Evolutionary conservation across 2,797 vertebrate species (phyloP).

Genomic region (Pangasius djambal): DNA sequence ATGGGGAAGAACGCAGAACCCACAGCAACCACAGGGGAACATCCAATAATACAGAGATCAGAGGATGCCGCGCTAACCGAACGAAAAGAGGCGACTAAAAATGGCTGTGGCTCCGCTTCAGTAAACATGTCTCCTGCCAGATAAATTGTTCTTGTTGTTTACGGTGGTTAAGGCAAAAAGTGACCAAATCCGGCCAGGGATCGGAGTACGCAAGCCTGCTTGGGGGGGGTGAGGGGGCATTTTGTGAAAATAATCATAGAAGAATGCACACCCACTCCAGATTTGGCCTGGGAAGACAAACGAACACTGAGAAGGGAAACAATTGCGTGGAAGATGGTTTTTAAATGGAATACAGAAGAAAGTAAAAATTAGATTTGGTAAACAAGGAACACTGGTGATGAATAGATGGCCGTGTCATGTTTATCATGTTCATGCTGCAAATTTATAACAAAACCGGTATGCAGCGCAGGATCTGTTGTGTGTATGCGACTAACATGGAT

Average conservation of each 20-base stretch:
- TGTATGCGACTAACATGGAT: too few relatives aligned
- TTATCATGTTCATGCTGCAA: background rate
- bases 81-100: slow-evolving; percentile 73
- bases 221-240: slow-evolving; percentile 50
- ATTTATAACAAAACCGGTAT: background rate
- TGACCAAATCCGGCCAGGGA: slow-evolving; percentile 64
- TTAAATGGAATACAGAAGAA: background rate
- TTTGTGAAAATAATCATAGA: slow-evolving; percentile 67
- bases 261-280: slow-evolving; percentile 68
- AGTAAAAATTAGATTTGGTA: background rate
- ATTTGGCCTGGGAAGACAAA: slow-evolving; percentile 51
- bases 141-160: slow-evolving; percentile 80
- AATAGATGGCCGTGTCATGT: background rate
- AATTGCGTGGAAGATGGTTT: background rate
- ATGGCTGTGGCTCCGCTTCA: slow-evolving; percentile 74
- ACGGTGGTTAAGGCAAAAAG: slow-evolving; percentile 72
- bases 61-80: slow-evolving; percentile 72
- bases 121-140: slow-evolving; percentile 77
- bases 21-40: slow-evolving; percentile 51
- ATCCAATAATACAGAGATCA: slow-evolving; percentile 70
- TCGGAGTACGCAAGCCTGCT: slow-evolving; percentile 63
- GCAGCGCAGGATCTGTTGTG: background rate
- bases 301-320: slow-evolving; percentile 54
- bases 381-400: background rate
- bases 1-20: slow-evolving; percentile 51